phyloP scores from a whole-genome alignment of 1,140 invertebrate genomes.

The Drosophila equinoxialis region DNA sequence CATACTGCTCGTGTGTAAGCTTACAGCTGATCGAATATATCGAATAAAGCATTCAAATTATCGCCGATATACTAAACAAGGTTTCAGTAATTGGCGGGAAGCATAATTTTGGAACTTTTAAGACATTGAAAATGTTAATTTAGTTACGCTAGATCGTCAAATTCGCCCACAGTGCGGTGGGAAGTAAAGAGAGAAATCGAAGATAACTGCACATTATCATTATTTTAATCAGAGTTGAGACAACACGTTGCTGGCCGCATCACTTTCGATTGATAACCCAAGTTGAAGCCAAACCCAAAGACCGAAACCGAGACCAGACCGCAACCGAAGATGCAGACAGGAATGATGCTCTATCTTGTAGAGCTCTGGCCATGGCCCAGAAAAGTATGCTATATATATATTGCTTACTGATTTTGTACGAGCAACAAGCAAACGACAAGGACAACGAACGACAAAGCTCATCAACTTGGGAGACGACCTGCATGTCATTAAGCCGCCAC shows the following conservation, averaged over 20 bases:
- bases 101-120: no score
- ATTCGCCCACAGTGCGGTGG: no score
- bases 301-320: background rate
- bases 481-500: slow-evolving; percentile 62
- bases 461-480: slow-evolving; percentile 52
- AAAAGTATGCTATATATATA: slow-evolving; percentile 33
- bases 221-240: slow-evolving; percentile 67
- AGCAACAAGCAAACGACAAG: slow-evolving; percentile 9
- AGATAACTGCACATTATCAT: slow-evolving; percentile 50
- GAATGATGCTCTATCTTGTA: slow-evolving; percentile 1
- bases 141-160: no score
- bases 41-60: no score
- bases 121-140: no score
- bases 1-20: no score
- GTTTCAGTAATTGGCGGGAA: no score
- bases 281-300: slow-evolving; percentile 19
- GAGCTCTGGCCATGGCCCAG: slow-evolving; percentile 1
- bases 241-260: slow-evolving; percentile 43
- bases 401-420: slow-evolving; percentile 30
- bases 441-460: slow-evolving; percentile 40
- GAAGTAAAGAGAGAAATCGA: slow-evolving; percentile 23
- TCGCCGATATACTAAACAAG: no score
- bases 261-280: slow-evolving; percentile 56
- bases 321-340: slow-evolving; percentile 14
- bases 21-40: no score